Evolutionary conservation across 2,113 vertebrate species (phyloP).

Genomic region (Cephalophus harveyi): DNA sequence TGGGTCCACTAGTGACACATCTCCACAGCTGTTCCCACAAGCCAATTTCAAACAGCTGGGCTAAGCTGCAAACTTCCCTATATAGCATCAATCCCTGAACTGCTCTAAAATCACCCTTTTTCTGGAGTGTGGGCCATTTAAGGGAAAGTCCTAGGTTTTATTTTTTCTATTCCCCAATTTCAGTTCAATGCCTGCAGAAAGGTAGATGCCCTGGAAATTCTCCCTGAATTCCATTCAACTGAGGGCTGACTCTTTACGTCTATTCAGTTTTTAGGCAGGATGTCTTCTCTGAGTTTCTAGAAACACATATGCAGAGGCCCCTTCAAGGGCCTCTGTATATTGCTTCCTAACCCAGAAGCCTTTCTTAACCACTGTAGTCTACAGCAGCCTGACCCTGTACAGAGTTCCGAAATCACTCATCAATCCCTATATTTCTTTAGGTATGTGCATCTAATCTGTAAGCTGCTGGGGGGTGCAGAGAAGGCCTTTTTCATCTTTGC

Average conservation of each 20-base stretch:
- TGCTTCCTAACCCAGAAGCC: neutral
- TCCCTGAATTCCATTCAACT: neutral
- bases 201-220: neutral
- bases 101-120: neutral
- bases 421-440: neutral
- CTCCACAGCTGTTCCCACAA: neutral
- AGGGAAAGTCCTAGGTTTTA: neutral
- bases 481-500: neutral
- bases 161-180: neutral
- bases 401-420: neutral
- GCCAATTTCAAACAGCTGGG: neutral
- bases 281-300: neutral
- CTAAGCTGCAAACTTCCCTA: neutral
- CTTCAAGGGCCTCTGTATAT: neutral
- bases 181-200: neutral
- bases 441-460: neutral
- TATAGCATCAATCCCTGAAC: too few species aligned
- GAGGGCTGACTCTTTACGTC: neutral
- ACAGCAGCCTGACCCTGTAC: neutral
- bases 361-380: neutral
- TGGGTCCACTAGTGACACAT: neutral
- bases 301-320: neutral
- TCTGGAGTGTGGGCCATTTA: neutral
- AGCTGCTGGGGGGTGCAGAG: neutral
- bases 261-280: neutral